phyloP scores from a whole-genome alignment of 2,888 invertebrate genomes.

The Bombylius major region DNA sequence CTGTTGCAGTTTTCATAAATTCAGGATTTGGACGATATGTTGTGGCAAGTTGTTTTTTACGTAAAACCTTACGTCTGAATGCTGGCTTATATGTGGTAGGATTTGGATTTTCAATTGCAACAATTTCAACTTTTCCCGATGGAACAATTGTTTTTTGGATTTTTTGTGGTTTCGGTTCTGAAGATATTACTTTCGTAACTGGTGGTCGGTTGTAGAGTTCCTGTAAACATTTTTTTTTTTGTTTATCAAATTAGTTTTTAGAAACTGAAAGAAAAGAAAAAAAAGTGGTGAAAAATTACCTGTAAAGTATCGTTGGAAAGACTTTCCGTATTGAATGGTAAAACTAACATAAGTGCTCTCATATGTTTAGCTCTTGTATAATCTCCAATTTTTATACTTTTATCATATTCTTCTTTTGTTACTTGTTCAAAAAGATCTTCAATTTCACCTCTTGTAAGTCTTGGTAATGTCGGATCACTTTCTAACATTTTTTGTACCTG shows the following conservation, averaged over 20 bases:
- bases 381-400: conserved; percentile 33
- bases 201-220: conserved; percentile 34
- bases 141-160: conserved; percentile 22
- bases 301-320: conserved; percentile 31
- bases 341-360: conserved; percentile 34
- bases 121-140: conserved; percentile 23
- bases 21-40: conserved; percentile 16
- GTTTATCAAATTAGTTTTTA: background rate
- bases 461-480: conserved; percentile 31
- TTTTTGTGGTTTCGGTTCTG: conserved; percentile 27
- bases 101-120: conserved; percentile 21
- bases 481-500: conserved; percentile 34
- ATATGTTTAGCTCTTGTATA: conserved; percentile 33
- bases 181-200: conserved; percentile 30
- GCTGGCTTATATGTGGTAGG: conserved; percentile 40
- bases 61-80: conserved; percentile 22
- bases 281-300: conserved; percentile 14
- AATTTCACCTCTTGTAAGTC: conserved; percentile 36
- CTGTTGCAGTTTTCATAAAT: conserved; percentile 1
- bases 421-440: conserved; percentile 37
- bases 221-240: conserved; percentile 13
- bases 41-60: conserved; percentile 13
- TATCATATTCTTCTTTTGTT: conserved; percentile 34
- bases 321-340: conserved; percentile 34
- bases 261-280: background rate